Base-by-base conservation (phyloP, 2,797 vertebrate species). In the Darevskia mixta region DNA sequence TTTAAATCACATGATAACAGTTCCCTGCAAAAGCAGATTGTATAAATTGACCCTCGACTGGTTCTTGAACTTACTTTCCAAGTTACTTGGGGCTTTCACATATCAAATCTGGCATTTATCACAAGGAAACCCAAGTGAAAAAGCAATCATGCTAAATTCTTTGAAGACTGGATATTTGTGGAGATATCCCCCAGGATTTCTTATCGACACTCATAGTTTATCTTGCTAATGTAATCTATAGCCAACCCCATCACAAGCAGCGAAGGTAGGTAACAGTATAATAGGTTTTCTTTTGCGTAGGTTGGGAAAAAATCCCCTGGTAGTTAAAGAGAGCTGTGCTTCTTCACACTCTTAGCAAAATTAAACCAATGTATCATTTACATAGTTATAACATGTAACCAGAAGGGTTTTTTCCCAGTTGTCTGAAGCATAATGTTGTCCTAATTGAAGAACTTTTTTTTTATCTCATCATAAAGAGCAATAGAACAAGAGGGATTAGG, bases 401-500 rank as follows among this genome's bases (percentile, higher is more conserved):
- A 35, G 89, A 35, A 69, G 83, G 88, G 82, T 82, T 81, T 87
- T 79, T 86, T 76, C 23, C 85, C 15, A 81, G 78, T 88, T 49
- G 78, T 38, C 79, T 88, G 67, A 86, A 49, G n/a, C 87, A 91
- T 82, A 91, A 38, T 17, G 41, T 76, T 69, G 87, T 61, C 91
- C 87, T 90, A n/a, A 94, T 79, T 92, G 38, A 92, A 91, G 90
- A 85, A 89, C 71, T 94, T 96, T 94, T 90, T 93, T 95, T 93
- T 95, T 93, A 80, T 93, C 91, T 95, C 92, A 61, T 92, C 86
- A 55, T 79, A 85, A 96, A 82, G 86, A 90, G 83, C 38, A 8
- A 1, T 13, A 87, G 72, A 87, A 90, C 91, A 92, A 93, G 91
- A 96, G 90, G 90, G 93, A 96, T 95, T 94, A 93, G 76, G 86